Base-by-base conservation (phyloP, 2,797 vertebrate species). In the Chelidonichthys spinosus region DNA sequence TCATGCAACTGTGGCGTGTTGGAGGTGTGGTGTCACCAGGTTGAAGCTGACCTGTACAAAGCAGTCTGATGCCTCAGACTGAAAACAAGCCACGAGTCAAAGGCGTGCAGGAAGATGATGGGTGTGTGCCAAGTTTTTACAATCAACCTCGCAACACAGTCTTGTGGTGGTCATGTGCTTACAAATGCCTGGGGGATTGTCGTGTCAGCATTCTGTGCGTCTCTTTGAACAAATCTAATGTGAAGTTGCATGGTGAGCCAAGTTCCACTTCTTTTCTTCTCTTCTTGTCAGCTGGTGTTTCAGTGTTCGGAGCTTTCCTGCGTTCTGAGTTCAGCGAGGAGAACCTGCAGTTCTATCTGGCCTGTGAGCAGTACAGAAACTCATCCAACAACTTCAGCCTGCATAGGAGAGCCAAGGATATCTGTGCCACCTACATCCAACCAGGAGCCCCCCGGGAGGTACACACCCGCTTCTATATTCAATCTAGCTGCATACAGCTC, bases 271-370 rank as follows among this genome's bases (percentile, higher is more conserved):
- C 6, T 46, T 7, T 25, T 25, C 25, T 9, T 59, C 17, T 65
- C 35, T 49, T 47, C 49, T 39, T 67, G 33, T 4, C 84, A 96
- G 95, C 84, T 78, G 95, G 94, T 0, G 78, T 93, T 44, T 86
- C 94, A 0, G 93, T 95, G 53, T 96, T 96, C 56, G 92, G 85
- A 35, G 92, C 94, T 0, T 96, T 96, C 78, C 85, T 96, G 56
- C 94, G 95, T 64, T 95, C 95, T 0, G 95, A 96, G 90, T 96
- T 95, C 92, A 95, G 95, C 0, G 95, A 96, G 78, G 95, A 96
- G 83, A 96, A 96, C 66, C 92, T 96, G 55, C 95, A 96, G 90
- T 96, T 96, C 86, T 95, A 95, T 81, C 60, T 91, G 82, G 95
- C 95, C 42, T 96, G 95, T 69, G 94, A 96, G 77, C 95, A 95